These are phyloP conservation scores for Rhaphigaster nebulosa DNA, from an alignment of 2,888 invertebrate genomes.

Conservation along the genomic window DNA sequence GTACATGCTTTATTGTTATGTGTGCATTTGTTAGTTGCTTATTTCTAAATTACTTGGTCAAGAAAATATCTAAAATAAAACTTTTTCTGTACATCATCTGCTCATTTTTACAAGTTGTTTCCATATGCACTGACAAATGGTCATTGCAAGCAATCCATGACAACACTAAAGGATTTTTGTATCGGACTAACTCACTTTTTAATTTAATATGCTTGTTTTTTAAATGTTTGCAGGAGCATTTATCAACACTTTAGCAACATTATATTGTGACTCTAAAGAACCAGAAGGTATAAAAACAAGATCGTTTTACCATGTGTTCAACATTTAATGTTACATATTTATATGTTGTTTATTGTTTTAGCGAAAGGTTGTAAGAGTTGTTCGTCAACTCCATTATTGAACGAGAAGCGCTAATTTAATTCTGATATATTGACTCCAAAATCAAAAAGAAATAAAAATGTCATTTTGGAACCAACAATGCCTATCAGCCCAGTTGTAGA, in stretches of 20 bases:
- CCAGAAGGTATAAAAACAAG: not conserved
- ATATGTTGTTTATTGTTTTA: not conserved
- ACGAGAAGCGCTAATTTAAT: not conserved
- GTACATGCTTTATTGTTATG: not conserved
- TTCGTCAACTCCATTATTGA: slow-evolving; percentile 13
- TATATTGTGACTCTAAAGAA: slow-evolving; percentile 37
- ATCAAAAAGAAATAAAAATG: not conserved
- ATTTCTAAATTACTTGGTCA: not conserved
- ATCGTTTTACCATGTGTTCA: not conserved
- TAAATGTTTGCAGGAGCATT: slow-evolving; percentile 54
- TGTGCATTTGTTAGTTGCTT: not conserved
- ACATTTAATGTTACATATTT: not conserved
- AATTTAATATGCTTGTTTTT: not conserved
- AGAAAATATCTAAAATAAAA: not conserved
- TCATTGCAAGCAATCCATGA: slow-evolving; percentile 31
- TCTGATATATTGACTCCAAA: not conserved
- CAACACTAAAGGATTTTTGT: slow-evolving; percentile 11
- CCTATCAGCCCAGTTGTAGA: not conserved
- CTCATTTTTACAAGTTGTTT: not conserved
- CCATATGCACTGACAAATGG: not conserved
- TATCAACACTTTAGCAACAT: slow-evolving; percentile 54
- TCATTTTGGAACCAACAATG: not conserved
- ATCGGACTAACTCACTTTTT: not conserved
- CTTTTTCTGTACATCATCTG: not conserved
- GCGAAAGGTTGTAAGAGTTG: slow-evolving; percentile 23